These are phyloP conservation scores for Syngnathoides biaculeatus DNA, from an alignment of 2,113 vertebrate genomes.

Conservation along the genomic window DNA sequence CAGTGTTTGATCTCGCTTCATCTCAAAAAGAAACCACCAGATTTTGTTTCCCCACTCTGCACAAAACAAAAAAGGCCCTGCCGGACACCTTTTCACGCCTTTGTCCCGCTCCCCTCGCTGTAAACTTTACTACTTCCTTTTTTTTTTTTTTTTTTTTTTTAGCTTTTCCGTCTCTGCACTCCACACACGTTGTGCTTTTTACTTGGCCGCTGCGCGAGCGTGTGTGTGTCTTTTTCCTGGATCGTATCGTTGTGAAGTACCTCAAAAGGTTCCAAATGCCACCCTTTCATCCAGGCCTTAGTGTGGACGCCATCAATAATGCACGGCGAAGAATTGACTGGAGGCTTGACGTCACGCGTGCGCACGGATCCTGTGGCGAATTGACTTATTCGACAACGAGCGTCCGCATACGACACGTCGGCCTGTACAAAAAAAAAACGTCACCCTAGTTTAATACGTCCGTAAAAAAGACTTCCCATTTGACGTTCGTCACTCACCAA, in stretches of 20 bases:
- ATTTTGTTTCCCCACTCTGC: slow-evolving; percentile 2
- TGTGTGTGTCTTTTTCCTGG: slow-evolving; percentile 26
- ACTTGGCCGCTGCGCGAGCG: not conserved
- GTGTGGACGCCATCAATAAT: slow-evolving; percentile 46
- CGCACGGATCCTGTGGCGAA: too few relatives aligned
- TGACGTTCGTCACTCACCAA: too few relatives aligned
- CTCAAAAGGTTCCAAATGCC: slow-evolving; percentile 16
- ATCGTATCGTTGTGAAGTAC: slow-evolving; percentile 47
- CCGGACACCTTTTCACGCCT: slow-evolving; percentile 29
- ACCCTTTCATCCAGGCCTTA: slow-evolving; percentile 42
- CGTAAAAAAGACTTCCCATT: too few relatives aligned
- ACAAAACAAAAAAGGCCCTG: not conserved
- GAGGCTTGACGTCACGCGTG: not conserved
- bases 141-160: too few relatives aligned
- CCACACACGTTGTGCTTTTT: slow-evolving; percentile 4
- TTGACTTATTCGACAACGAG: too few relatives aligned
- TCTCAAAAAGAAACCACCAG: not conserved
- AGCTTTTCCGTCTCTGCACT: slow-evolving; percentile 5
- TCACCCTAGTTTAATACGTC: not conserved
- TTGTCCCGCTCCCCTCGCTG: not conserved
- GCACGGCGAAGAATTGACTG: slow-evolving; percentile 17
- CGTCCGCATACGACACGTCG: too few relatives aligned
- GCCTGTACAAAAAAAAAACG: too few relatives aligned
- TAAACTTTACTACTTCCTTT: slow-evolving; percentile 20
- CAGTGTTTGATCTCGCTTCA: not conserved